Base-by-base conservation (phyloP, 2,888 invertebrate genomes). In the Sialis lutaria region DNA sequence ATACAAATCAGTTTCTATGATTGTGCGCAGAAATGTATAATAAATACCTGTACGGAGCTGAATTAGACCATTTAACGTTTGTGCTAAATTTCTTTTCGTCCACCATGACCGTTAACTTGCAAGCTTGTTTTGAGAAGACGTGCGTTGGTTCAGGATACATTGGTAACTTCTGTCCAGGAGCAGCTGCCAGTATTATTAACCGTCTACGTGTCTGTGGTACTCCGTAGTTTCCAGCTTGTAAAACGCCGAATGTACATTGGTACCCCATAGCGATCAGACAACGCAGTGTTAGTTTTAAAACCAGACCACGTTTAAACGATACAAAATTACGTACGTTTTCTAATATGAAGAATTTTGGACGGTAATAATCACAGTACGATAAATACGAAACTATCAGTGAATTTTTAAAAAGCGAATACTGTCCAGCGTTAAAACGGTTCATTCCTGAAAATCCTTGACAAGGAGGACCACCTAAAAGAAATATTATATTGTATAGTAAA, bases 381-480 rank as follows among this genome's bases (percentile, higher is more conserved):
- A 89, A 69, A 60, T 79, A 88, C 0, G 87, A 79, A 0, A 82
- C 82, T 13, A 89, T 80, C 9, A 89, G 67, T 0, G 89, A 89
- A 61, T 87, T 89, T 68, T 87, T 89, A 58, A 89, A 88, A 53
- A 78, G 71, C 2, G 88, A 87, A 62, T 88, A 88, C 54, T 88
- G 83, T 33, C 87, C 69, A 0, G 79, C 79, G 64, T 85, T 88
- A 63, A 89, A 90, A 45, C 88, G 68, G 63, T 90, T 90, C 87
- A 89, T 88, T 35, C 86, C 86, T 42, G 85, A 86, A 65, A 89
- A 90, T 4, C 89, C 89, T 64, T 90, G 89, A 59, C 89, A 90
- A 0, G 89, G 89, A 1, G 89, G 89, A 1, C 89, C 89, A 7
- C 89, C 90, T 42, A n/a, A 31, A 22, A 42, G n/a, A 42, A 42